phyloP scores from a whole-genome alignment of 2,797 vertebrate species.

The Neosalanx taihuensis region DNA sequence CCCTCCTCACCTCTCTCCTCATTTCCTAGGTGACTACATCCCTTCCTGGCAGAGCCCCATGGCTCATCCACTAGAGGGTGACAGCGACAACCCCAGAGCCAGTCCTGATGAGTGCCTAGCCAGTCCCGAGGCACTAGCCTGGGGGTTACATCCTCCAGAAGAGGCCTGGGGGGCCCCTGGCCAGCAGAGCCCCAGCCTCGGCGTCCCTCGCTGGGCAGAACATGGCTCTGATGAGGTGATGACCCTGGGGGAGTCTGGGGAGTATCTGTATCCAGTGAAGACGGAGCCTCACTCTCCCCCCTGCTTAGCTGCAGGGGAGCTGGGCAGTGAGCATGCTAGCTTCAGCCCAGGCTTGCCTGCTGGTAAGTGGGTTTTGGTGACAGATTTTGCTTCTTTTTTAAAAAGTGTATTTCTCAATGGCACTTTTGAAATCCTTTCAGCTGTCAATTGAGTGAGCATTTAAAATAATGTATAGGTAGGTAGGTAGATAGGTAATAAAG shows the following conservation, averaged over 20 bases:
- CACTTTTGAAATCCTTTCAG: neutral
- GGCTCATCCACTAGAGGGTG: conserved; percentile 30
- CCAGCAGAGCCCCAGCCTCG: conserved; percentile 9
- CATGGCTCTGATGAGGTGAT: conserved; percentile 46
- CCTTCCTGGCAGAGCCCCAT: conserved; percentile 37
- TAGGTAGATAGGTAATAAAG: too few relatives aligned
- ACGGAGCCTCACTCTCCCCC: conserved; percentile 41
- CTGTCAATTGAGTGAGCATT: neutral
- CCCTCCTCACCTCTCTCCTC: neutral
- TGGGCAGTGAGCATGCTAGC: conserved; percentile 30
- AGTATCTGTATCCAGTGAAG: conserved; percentile 55
- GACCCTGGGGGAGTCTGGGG: conserved; percentile 53
- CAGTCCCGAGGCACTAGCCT: conserved; percentile 29
- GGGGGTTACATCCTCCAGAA: conserved; percentile 38
- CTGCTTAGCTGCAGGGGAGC: conserved; percentile 31
- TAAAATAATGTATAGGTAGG: neutral
- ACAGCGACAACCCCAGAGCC: conserved; percentile 28
- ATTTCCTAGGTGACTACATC: conserved; percentile 29
- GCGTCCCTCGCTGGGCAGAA: conserved; percentile 36
- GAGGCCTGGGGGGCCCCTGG: conserved; percentile 50
- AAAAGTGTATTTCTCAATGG: neutral
- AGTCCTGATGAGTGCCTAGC: conserved; percentile 21
- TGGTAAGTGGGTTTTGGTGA: conserved; percentile 28
- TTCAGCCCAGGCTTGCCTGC: conserved; percentile 34
- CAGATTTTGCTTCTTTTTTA: neutral